Evolutionary conservation across 2,797 vertebrate genomes (phyloP).

Genomic region (Anguilla obscura): DNA sequence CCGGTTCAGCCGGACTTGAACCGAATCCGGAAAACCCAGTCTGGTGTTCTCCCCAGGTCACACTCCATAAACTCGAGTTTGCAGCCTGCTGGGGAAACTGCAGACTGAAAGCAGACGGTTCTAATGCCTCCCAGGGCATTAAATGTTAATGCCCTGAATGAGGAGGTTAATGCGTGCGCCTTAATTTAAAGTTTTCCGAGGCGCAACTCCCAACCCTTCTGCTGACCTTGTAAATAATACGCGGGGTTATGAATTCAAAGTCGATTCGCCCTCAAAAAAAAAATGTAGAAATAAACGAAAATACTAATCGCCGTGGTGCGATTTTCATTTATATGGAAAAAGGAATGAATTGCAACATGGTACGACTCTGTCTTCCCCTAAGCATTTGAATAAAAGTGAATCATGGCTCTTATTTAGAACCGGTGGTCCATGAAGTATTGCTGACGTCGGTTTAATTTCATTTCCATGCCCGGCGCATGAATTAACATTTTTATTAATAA

Average conservation of each 20-base stretch:
- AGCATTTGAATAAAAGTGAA: neutral
- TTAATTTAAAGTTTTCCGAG: neutral
- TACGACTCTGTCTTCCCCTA: neutral
- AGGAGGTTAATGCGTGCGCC: neutral
- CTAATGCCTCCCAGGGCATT: constrained; percentile 14
- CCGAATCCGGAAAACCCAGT: neutral
- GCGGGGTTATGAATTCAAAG: neutral
- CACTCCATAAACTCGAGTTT: constrained; percentile 11
- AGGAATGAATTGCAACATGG: neutral
- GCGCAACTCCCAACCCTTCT: neutral
- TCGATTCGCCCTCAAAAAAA: neutral
- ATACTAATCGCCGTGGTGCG: neutral
- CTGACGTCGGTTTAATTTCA: neutral
- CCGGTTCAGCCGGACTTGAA: neutral
- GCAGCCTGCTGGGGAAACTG: neutral
- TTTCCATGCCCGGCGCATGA: neutral
- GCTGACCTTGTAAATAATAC: neutral
- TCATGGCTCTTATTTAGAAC: neutral
- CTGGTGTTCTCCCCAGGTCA: neutral
- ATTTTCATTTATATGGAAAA: constrained; percentile 15
- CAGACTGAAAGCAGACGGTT: neutral
- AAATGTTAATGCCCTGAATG: neutral
- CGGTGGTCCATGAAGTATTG: neutral
- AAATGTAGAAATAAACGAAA: neutral
- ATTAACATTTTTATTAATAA: constrained; percentile 16